These are phyloP conservation scores for Hydriomena furcata DNA, from an alignment of 2,888 invertebrate species.

Conservation along the genomic window DNA sequence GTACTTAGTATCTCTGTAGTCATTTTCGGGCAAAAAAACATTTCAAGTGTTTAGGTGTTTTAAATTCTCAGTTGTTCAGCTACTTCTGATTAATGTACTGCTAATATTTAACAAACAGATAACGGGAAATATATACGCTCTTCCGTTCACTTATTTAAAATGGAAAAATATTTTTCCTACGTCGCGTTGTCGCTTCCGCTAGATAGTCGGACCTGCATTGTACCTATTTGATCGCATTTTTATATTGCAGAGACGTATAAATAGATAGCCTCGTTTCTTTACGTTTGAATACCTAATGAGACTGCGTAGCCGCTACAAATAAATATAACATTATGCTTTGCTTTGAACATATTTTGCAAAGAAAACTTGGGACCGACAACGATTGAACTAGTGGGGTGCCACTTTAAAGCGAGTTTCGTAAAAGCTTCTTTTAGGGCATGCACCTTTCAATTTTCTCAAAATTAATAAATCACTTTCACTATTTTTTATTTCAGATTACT, in stretches of 20 bases:
- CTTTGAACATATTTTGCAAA: too few relatives aligned
- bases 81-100: conserved; percentile 26
- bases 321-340: too few relatives aligned
- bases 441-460: too few relatives aligned
- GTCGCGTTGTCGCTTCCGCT: conserved; percentile 53
- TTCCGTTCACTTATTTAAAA: conserved; percentile 75
- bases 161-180: conserved; percentile 79
- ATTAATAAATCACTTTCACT: too few relatives aligned
- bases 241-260: conserved; percentile 33
- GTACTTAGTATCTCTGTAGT: too few relatives aligned
- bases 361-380: too few relatives aligned
- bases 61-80: conserved; percentile 51
- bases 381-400: too few relatives aligned
- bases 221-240: conserved; percentile 39
- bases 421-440: too few relatives aligned
- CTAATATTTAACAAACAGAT: conserved; percentile 81
- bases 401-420: too few relatives aligned
- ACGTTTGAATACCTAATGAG: conserved; percentile 19
- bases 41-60: not conserved
- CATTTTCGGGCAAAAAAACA: too few relatives aligned
- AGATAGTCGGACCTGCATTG: conserved; percentile 42
- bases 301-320: too few relatives aligned
- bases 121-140: conserved; percentile 75
- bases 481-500: too few relatives aligned
- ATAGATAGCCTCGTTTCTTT: conserved; percentile 31